phyloP scores from a whole-genome alignment of 2,797 vertebrate genomes.

The Mormyrops boulengeri region DNA sequence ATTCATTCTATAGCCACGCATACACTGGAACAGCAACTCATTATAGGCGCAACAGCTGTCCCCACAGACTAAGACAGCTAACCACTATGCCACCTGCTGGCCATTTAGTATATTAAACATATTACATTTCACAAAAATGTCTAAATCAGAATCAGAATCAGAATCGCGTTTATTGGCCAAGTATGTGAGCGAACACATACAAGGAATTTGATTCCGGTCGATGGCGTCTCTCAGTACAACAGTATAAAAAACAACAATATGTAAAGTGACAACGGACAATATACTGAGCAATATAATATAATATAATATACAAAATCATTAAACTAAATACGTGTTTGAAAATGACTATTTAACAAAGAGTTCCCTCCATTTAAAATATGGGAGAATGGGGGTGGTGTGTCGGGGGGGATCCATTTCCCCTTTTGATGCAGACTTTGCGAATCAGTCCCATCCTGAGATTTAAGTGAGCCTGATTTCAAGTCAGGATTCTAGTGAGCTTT shows the following conservation, averaged over 20 bases:
- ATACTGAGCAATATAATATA: no score
- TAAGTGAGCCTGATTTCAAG: neutral
- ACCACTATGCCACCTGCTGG: neutral
- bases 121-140: neutral
- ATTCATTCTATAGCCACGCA: neutral
- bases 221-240: no score
- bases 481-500: neutral
- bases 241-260: no score
- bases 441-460: neutral
- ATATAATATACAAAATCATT: neutral
- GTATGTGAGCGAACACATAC: no score
- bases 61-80: neutral
- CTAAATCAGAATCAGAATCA: neutral
- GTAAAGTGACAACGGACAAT: no score
- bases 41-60: neutral
- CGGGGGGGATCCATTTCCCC: neutral
- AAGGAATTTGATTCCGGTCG: no score
- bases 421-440: neutral
- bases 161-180: no score
- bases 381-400: neutral
- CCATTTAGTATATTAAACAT: neutral
- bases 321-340: neutral
- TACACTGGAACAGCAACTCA: neutral
- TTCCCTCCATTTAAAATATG: neutral
- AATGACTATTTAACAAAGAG: neutral